Evolutionary conservation across 1,140 invertebrate species (phyloP).

Genomic region (Zaprionus inermis): DNA sequence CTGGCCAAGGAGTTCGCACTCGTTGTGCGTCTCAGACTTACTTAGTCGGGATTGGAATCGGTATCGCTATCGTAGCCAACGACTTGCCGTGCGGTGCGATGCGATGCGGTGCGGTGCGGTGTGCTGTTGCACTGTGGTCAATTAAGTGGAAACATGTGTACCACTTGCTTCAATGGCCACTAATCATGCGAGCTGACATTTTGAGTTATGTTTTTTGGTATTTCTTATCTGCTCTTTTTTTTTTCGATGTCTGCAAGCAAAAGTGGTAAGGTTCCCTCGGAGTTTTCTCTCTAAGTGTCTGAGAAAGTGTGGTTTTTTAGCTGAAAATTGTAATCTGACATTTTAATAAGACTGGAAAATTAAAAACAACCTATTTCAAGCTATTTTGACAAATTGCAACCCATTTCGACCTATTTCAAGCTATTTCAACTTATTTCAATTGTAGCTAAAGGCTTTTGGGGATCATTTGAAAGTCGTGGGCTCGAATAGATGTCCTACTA

Average conservation of each 20-base stretch:
- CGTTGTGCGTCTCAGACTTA: neutral
- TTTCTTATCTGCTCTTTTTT: neutral
- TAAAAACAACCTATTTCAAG: too few relatives aligned
- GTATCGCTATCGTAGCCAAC: neutral
- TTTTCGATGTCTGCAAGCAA: neutral
- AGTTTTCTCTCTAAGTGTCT: neutral
- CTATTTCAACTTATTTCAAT: neutral
- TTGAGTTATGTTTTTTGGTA: conserved; percentile 1
- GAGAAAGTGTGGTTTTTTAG: neutral
- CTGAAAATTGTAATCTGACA: too few relatives aligned
- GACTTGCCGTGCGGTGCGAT: neutral
- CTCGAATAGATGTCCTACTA: too few relatives aligned
- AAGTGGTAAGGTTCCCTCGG: neutral
- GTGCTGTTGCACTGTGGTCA: conserved; percentile 2
- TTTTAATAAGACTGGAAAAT: too few relatives aligned
- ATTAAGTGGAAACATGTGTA: conserved; percentile 42
- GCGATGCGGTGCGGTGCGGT: neutral
- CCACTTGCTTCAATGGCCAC: conserved; percentile 20
- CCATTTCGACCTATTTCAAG: too few relatives aligned
- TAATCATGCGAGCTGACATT: conserved; percentile 30
- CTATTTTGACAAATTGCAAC: too few relatives aligned
- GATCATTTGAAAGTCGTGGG: neutral
- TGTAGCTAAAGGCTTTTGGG: neutral
- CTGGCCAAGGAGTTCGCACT: neutral
- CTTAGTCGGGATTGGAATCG: neutral